A percentile compares a stretch with the other conserved stretches of the same genome.
phyloP scores from a whole-genome alignment of 2,113 vertebrate genomes.

The Hippolais icterina region DNA sequence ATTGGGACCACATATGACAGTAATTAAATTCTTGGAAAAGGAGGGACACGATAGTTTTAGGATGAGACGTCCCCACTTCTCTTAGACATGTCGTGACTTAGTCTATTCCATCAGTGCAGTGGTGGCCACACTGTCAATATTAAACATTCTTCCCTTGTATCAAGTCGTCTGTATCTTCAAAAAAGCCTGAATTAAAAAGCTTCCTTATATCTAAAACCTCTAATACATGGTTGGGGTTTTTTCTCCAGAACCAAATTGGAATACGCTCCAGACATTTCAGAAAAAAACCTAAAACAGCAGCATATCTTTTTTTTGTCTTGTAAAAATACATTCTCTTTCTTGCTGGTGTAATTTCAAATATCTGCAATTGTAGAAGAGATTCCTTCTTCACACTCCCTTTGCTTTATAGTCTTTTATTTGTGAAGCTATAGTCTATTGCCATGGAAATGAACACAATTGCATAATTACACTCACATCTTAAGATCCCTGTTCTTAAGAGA shows the following conservation, averaged over 20 bases:
- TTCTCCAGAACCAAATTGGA: neutral
- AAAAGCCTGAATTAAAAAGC: neutral
- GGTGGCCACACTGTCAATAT: neutral
- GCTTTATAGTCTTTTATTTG: neutral
- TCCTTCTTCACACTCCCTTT: neutral
- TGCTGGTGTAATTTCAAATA: neutral
- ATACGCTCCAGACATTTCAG: neutral
- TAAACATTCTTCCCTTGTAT: neutral
- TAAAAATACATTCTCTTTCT: neutral
- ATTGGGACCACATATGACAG: neutral
- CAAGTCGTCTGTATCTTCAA: neutral
- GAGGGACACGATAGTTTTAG: neutral
- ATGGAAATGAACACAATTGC: neutral
- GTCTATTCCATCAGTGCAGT: neutral
- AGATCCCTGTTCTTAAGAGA: neutral
- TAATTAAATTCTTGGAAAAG: neutral
- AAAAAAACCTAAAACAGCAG: neutral
- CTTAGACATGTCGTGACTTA: accelerated
- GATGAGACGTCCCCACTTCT: neutral
- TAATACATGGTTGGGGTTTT: neutral
- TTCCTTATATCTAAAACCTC: neutral
- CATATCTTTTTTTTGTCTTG: neutral
- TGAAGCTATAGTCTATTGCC: neutral
- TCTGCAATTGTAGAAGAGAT: neutral
- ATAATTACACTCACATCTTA: neutral